phyloP scores from a whole-genome alignment of 92 coral and sea anemone species.

The Ricordea florida region DNA sequence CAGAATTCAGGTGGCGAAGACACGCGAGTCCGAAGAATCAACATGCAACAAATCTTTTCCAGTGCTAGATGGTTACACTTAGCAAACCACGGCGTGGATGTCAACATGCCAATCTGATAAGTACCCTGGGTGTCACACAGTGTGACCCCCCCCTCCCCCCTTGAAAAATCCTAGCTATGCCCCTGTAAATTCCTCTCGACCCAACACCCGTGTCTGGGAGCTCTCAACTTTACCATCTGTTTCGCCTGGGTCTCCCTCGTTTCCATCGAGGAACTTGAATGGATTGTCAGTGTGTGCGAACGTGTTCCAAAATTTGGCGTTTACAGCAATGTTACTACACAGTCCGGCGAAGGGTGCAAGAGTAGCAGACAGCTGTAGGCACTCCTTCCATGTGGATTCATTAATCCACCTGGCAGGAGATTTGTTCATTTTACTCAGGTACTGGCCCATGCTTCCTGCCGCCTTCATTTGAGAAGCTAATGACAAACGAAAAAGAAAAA shows the following conservation, averaged over 20 bases:
- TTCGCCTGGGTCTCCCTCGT: background rate
- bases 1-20: too few species aligned
- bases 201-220: too few species aligned
- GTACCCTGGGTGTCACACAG: too few species aligned
- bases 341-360: slow-evolving; percentile 84
- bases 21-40: too few species aligned
- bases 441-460: slow-evolving; percentile 77
- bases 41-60: too few species aligned
- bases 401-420: slow-evolving; percentile 94
- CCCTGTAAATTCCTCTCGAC: too few species aligned
- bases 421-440: slow-evolving; percentile 71
- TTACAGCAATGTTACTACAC: slow-evolving; percentile 79
- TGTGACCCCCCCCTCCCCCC: too few species aligned
- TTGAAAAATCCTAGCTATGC: too few species aligned
- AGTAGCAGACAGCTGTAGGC: slow-evolving; percentile 71
- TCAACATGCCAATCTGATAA: too few species aligned
- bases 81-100: too few species aligned
- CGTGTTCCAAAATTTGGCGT: slow-evolving; percentile 79
- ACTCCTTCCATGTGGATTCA: slow-evolving; percentile 91
- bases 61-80: too few species aligned
- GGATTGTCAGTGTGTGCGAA: slow-evolving; percentile 76
- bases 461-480: slow-evolving; percentile 62
- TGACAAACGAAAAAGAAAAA: background rate
- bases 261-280: slow-evolving; percentile 54
- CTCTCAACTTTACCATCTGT: too few species aligned